Evolutionary conservation across 2,888 invertebrate species (phyloP), one percentile per base, ranked within the genome.

Genomic region (Coleophora deauratella): DNA sequence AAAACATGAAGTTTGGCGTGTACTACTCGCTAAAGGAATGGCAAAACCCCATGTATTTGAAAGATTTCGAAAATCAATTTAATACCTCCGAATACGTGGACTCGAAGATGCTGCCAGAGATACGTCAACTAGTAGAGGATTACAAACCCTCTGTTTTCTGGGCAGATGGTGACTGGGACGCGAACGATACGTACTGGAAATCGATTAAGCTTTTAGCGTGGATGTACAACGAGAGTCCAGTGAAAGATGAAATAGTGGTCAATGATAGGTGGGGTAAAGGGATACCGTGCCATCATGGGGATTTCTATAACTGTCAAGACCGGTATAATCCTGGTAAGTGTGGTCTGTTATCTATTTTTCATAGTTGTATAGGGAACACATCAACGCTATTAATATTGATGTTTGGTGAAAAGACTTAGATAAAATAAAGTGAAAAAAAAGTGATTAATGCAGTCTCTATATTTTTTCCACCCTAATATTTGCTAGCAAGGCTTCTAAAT

Each of bases 91-190:
- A 87, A 30, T 97, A 91, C 69, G 91, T 92, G 0, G 71, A 86
- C 7, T 78, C 88, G 2, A 95, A 95, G 72, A 81, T 91, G n/a
- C 75, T 91, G 49, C 95, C 95, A 0, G 97, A 97, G 71, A 84
- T 97, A 59, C 87, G 89, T 47, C 96, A 97, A 63, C 62, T 96
- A 37, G 87, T 95, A 27, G 68, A 88, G 43, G 77, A 81, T 44
- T 93, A 93, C 56, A 64, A 87, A 43, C 93, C 93, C 0, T 93
- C 95, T 27, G 86, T 98, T 0, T 71, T 98, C 11, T 98, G 98
- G 97, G 91, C 95, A 0, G 98, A 98, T 72, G 98, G 98, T 0
- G 97, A 97, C 55, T 96, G 97, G 96, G 97, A 96, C 66, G 93
- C 95, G 0, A 72, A 88, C 0, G 92, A 92, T 47, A 81, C 85